Evolutionary conservation across 2,888 invertebrate species (phyloP), one percentile per base, ranked within the genome.

Genomic region (Plagodis pulveraria): DNA sequence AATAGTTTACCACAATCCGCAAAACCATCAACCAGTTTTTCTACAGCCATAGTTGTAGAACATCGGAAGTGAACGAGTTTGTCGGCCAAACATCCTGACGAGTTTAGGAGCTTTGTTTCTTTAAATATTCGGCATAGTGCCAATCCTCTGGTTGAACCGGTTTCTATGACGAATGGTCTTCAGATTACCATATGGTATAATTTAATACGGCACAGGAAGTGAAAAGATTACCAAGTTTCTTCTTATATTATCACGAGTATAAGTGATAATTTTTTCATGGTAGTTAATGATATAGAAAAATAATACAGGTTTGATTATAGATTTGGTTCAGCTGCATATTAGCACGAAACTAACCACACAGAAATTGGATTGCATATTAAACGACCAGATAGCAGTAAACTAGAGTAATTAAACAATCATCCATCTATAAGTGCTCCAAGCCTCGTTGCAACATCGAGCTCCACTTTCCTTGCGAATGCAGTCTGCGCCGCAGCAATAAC

Each of bases 1-100:
- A 80, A 78, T 76, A 81, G 82, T 83, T 85, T 81, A 81, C 76
- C 65, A 68, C 73, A 68, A 67, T 75, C 78, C 72, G 87, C 89
- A 74, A 89, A 88, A 86, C 78, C 66, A 71, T 9, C 71, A 75
- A 42, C 42, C 42, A 12, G 12, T 80, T 79, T 75, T 58, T 77
- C 72, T 78, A 72, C 69, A 67, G 51, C 60, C 70, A 67, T 64
- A 58, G 54, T 74, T 67, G 76, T 72, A 73, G 73, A 71, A 71
- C 74, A 79, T 81, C 73, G 75, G 81, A 80, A 83, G 81, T 76
- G 71, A 75, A 66, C 68, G 65, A 74, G 72, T 77, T 72, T 74
- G 74, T 48, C 71, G 67, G 69, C 70, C 69, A 76, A 81, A 80
- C 79, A 83, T 78, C 78, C 78, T 76, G 74, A 72, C 64, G 36